phyloP scores from a whole-genome alignment of 2,888 invertebrate species.

The Deilephila porcellus region DNA sequence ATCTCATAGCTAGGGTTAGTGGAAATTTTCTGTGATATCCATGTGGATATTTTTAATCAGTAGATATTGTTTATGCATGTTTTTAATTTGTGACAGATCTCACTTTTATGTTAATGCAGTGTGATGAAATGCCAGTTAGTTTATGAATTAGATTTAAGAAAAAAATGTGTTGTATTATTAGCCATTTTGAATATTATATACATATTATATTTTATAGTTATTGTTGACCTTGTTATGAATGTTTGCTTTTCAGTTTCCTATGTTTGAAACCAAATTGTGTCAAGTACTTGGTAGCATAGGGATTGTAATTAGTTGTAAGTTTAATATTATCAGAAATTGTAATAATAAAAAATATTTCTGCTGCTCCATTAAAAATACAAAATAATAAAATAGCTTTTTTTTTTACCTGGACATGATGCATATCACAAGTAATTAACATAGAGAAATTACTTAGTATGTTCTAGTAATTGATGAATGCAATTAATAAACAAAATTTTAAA shows the following conservation, averaged over 20 bases:
- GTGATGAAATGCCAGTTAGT: slow-evolving; percentile 40
- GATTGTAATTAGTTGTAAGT: slow-evolving; percentile 36
- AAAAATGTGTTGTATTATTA: slow-evolving; percentile 47
- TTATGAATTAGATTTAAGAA: slow-evolving; percentile 46
- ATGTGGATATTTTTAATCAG: slow-evolving; percentile 58
- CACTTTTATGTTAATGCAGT: slow-evolving; percentile 74
- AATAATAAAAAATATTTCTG: slow-evolving; percentile 39
- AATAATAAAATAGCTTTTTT: slow-evolving; percentile 1
- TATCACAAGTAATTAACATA: neutral
- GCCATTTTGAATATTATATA: slow-evolving; percentile 50
- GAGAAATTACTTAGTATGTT: no score
- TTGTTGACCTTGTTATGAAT: slow-evolving; percentile 51
- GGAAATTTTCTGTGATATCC: slow-evolving; percentile 65
- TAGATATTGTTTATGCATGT: slow-evolving; percentile 44
- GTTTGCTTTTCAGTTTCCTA: slow-evolving; percentile 39
- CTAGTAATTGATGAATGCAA: neutral
- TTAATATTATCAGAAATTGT: slow-evolving; percentile 47
- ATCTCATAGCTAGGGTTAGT: slow-evolving; percentile 62
- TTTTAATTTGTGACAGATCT: slow-evolving; percentile 60
- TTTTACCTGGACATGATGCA: neutral
- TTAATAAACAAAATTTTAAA: neutral
- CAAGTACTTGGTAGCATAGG: slow-evolving; percentile 38
- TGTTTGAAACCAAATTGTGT: slow-evolving; percentile 57
- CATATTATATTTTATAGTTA: slow-evolving; percentile 51
- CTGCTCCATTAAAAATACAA: slow-evolving; percentile 39